Conservation (phyloP, 1,140 invertebrate species). For the Amyelois transitella region DNA sequence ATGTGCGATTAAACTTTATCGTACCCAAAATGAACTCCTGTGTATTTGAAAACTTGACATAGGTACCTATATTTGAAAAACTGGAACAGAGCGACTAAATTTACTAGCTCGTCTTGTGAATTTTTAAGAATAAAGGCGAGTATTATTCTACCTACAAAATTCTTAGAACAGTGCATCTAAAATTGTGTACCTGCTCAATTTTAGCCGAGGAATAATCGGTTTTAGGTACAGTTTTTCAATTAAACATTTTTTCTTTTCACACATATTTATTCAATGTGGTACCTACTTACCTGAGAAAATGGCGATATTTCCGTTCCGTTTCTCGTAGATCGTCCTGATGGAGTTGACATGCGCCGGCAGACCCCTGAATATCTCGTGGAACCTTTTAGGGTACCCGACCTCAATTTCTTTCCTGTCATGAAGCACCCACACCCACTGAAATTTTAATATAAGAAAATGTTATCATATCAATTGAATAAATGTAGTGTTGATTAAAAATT, state of each 20-base stretch:
- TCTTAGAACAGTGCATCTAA: no score
- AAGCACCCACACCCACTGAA: conserved; percentile 79
- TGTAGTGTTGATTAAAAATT: conserved; percentile 1
- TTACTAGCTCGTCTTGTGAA: no score
- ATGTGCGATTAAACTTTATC: no score
- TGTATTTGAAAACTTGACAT: no score
- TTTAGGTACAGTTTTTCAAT: not conserved
- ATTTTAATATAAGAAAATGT: no score
- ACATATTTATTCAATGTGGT: not conserved
- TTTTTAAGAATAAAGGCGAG: no score
- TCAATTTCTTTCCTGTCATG: conserved; percentile 65
- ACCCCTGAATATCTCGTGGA: conserved; percentile 76
- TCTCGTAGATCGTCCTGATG: conserved; percentile 86
- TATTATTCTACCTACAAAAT: no score
- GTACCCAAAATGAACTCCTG: no score
- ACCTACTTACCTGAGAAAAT: conserved; percentile 81
- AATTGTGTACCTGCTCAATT: no score
- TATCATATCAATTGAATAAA: not conserved
- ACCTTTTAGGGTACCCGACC: conserved; percentile 77
- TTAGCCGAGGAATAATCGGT: not conserved
- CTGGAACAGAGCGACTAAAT: no score
- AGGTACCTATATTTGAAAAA: no score
- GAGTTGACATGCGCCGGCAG: conserved; percentile 76
- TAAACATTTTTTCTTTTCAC: not conserved
- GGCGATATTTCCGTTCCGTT: conserved; percentile 81